A percentile compares a stretch with the other conserved stretches of the same genome.
phyloP scores from a whole-genome alignment of 2,888 invertebrate species.

The Protodeltote pygarga region DNA sequence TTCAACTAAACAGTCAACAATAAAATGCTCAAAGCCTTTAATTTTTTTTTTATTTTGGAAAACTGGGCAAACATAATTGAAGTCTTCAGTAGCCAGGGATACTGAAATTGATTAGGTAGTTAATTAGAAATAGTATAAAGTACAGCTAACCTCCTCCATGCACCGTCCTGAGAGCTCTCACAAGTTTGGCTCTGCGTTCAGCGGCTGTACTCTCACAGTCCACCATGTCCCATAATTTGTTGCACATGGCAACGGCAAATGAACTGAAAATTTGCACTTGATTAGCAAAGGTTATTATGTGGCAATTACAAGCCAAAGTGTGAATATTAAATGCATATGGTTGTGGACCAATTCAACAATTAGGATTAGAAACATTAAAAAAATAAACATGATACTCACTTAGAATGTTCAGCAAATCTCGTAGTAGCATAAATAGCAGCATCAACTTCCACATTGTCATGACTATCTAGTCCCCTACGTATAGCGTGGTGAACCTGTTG shows the following conservation, averaged over 20 bases:
- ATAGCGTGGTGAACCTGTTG: slow-evolving; percentile 98
- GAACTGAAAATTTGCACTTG: slow-evolving; percentile 84
- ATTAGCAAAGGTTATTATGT: background rate
- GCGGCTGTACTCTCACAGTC: slow-evolving; percentile 96
- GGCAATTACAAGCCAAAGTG: too few species aligned
- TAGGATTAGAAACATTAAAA: background rate
- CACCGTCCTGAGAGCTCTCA: slow-evolving; percentile 97
- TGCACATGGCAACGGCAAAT: slow-evolving; percentile 98
- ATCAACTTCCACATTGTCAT: slow-evolving; percentile 97
- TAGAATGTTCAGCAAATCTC: slow-evolving; percentile 97
- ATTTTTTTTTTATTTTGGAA: too few species aligned
- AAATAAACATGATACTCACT: slow-evolving; percentile 80
- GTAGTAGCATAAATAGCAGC: slow-evolving; percentile 98
- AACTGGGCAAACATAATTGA: too few species aligned
- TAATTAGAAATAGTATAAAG: background rate
- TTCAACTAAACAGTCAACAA: too few species aligned
- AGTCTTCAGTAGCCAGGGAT: too few species aligned
- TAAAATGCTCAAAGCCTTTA: too few species aligned
- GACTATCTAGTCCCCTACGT: slow-evolving; percentile 95
- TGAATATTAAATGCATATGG: too few species aligned
- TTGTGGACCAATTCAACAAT: too few species aligned
- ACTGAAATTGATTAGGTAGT: too few species aligned
- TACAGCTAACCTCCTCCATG: slow-evolving; percentile 90
- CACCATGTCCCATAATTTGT: slow-evolving; percentile 98
- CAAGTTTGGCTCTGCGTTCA: slow-evolving; percentile 95